Evolutionary conservation across 2,797 vertebrate species (phyloP).

Genomic region (Fistularia commersonii): DNA sequence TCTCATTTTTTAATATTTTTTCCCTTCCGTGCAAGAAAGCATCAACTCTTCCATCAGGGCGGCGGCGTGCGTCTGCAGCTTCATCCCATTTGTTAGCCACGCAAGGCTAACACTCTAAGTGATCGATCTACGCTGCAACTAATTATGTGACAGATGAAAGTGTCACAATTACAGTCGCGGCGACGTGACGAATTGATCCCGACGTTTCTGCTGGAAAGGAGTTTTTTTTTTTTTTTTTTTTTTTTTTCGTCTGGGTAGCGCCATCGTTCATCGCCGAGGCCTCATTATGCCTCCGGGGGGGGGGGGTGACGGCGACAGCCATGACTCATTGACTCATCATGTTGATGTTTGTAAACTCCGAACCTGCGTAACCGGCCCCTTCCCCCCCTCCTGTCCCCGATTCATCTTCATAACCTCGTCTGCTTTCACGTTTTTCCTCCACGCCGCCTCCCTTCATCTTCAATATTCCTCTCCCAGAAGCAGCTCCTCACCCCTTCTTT

Average conservation of each 20-base stretch:
- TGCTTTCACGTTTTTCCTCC: constrained; percentile 44
- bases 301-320: constrained; percentile 38
- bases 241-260: constrained; percentile 50
- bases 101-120: constrained; percentile 56
- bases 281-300: constrained; percentile 61
- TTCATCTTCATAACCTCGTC: constrained; percentile 47
- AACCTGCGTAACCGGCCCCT: constrained; percentile 49
- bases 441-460: constrained; percentile 57
- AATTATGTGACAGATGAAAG: constrained; percentile 71
- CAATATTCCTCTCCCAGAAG: constrained; percentile 66
- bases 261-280: constrained; percentile 58
- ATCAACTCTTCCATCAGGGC: constrained; percentile 42
- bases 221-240: too few relatives aligned
- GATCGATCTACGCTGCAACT: constrained; percentile 64
- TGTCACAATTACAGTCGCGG: constrained; percentile 67
- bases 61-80: constrained; percentile 25
- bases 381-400: too few relatives aligned
- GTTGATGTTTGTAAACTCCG: constrained; percentile 61
- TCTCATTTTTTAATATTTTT: too few relatives aligned
- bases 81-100: constrained; percentile 59
- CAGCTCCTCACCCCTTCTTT: constrained; percentile 57
- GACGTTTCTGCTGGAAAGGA: constrained; percentile 49
- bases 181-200: constrained; percentile 65
- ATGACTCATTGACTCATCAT: constrained; percentile 69
- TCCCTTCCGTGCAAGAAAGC: constrained; percentile 36